A percentile compares a stretch with the other conserved stretches of the same genome.
Evolutionary conservation across 2,888 invertebrate genomes (phyloP).

Genomic region (Aplocera efformata): DNA sequence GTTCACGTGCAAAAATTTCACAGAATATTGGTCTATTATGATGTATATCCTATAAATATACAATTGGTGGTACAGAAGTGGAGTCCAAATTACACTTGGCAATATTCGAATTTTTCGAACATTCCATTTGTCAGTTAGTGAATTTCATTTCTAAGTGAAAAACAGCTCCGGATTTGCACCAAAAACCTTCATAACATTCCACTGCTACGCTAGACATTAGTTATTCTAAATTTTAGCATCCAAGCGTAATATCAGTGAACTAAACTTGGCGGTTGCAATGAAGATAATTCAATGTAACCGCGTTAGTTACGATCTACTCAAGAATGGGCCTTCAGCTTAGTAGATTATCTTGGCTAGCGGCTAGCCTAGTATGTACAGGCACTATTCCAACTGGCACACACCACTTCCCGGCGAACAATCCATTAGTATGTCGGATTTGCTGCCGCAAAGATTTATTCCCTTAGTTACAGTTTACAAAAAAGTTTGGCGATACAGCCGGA

Average conservation of each 20-base stretch:
- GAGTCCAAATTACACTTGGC: no score
- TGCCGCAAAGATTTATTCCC: constrained; percentile 49
- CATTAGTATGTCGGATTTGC: constrained; percentile 64
- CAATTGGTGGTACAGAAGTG: no score
- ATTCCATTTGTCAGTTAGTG: no score
- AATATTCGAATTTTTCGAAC: no score
- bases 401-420: constrained; percentile 57
- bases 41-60: no score
- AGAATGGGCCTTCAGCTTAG: constrained; percentile 46
- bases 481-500: constrained; percentile 30
- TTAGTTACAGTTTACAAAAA: constrained; percentile 38
- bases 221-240: no score
- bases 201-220: no score
- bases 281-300: constrained; percentile 45
- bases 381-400: constrained; percentile 64
- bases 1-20: no score
- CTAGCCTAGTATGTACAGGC: constrained; percentile 51
- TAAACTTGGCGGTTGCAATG: constrained; percentile 32
- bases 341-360: constrained; percentile 62
- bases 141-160: no score
- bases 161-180: no score
- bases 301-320: constrained; percentile 41
- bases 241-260: not conserved
- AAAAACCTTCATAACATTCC: no score
- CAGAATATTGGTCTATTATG: no score